phyloP scores from a whole-genome alignment of 1,140 invertebrate species.

The Drosophila mauritiana region DNA sequence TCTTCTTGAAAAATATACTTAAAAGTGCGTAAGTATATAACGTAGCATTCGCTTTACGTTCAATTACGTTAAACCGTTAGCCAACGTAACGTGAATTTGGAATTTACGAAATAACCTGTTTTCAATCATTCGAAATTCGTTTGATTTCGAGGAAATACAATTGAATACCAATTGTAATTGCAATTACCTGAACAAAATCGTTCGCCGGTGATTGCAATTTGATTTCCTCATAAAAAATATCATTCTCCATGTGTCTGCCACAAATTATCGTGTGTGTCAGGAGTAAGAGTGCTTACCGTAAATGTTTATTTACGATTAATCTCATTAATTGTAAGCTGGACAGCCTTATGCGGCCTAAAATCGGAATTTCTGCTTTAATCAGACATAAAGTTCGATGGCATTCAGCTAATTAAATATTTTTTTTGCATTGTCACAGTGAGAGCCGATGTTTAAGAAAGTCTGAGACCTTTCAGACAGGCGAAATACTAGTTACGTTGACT shows the following conservation, averaged over 20 bases:
- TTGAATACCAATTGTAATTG: constrained; percentile 21
- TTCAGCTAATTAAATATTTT: neutral
- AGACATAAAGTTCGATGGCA: constrained; percentile 33
- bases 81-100: constrained; percentile 1
- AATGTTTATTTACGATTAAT: constrained; percentile 43
- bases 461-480: constrained; percentile 5
- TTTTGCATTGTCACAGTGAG: constrained; percentile 44
- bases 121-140: neutral
- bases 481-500: constrained; percentile 4
- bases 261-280: constrained; percentile 28
- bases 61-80: constrained; percentile 1
- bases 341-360: constrained; percentile 36
- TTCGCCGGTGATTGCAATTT: constrained; percentile 18
- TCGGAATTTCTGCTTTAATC: constrained; percentile 11
- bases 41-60: neutral
- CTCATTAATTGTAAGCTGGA: constrained; percentile 48
- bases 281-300: constrained; percentile 29
- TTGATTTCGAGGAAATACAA: constrained; percentile 36
- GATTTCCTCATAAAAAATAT: constrained; percentile 29
- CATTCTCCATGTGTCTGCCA: constrained; percentile 8
- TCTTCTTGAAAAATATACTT: too few species aligned
- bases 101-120: constrained; percentile 21
- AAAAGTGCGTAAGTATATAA: too few species aligned
- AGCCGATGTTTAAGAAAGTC: constrained; percentile 26
- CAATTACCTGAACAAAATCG: constrained; percentile 19